Evolutionary conservation across 2,113 vertebrate genomes (phyloP).

Genomic region (Lepus europaeus): DNA sequence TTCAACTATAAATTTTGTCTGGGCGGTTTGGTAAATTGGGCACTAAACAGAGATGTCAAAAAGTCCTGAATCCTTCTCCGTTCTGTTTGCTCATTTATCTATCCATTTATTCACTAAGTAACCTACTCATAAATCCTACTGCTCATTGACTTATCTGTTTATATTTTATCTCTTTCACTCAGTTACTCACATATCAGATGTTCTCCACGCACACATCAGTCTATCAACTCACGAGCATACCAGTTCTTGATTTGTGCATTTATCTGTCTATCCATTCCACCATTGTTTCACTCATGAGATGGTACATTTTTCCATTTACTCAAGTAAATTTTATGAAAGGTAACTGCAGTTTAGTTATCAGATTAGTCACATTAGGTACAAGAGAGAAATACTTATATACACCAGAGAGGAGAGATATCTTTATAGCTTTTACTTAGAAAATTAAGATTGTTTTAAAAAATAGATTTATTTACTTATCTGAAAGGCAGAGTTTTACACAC

Average conservation of each 20-base stretch:
- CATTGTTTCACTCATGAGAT: too few species aligned
- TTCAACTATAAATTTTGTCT: neutral
- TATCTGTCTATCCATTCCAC: neutral
- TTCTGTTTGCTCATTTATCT: neutral
- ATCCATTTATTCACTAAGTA: neutral
- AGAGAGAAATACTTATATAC: neutral
- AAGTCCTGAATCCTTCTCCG: neutral
- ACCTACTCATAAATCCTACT: neutral
- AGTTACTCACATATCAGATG: neutral
- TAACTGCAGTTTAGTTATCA: neutral
- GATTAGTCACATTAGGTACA: neutral
- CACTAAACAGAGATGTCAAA: neutral
- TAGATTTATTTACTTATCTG: too few species aligned
- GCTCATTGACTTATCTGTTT: neutral
- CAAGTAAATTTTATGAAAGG: neutral
- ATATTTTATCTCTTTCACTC: neutral
- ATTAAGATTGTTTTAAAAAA: neutral
- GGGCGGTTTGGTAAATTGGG: neutral
- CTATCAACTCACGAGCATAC: neutral
- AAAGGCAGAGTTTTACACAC: too few species aligned
- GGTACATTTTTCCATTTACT: neutral
- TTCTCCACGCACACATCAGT: neutral
- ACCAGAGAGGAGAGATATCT: neutral
- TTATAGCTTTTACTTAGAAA: neutral
- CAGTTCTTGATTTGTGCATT: neutral